Base-by-base conservation (phyloP, 2,888 invertebrate genomes). In the Idaea straminata region DNA sequence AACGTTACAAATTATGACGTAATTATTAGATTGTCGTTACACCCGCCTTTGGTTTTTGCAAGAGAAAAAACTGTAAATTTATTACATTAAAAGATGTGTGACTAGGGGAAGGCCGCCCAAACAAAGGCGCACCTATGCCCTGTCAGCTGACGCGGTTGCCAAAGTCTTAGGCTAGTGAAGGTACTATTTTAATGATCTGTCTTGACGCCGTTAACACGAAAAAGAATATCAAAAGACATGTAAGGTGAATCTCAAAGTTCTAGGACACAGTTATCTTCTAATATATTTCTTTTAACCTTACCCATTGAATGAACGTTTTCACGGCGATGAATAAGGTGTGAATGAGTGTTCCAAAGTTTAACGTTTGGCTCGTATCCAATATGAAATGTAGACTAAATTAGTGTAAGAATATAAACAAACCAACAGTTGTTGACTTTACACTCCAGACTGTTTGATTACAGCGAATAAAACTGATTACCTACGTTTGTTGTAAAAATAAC, bases 381-480 rank as follows among this genome's bases (percentile, higher is more conserved):
- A 59, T 66, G 62, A 36, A 59, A 65, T 67, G 71, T 69, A 75
- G 70, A 74, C 69, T 79, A 78, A 80, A 82, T 80, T 80, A 80
- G 78, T 78, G 78, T 79, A 74, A 74, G 69, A 70, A 75, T 34
- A 87, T 89, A 89, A 88, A 89, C 83, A 83, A 69, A 70, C 75
- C 85, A 88, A 88, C 87, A 89, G 72, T 63, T 74, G 87, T 70
- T 85, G 89, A 89, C 85, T 86, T 84, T 83, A 87, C 81, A 78
- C 77, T 74, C 82, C 85, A 83, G 81, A 83, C 83, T 70, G 72
- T 74, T 68, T 68, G 72, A 75, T 76, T 76, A 75, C 80, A 79
- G 70, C 72, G 71, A 69, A 66, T 77, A 73, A 78, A 73, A 74
- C 75, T 68, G 73, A 77, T 63, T 5, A 64, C 59, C 62, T 60